phyloP scores from a whole-genome alignment of 2,888 invertebrate genomes.

The Nemotelus nigrinus region DNA sequence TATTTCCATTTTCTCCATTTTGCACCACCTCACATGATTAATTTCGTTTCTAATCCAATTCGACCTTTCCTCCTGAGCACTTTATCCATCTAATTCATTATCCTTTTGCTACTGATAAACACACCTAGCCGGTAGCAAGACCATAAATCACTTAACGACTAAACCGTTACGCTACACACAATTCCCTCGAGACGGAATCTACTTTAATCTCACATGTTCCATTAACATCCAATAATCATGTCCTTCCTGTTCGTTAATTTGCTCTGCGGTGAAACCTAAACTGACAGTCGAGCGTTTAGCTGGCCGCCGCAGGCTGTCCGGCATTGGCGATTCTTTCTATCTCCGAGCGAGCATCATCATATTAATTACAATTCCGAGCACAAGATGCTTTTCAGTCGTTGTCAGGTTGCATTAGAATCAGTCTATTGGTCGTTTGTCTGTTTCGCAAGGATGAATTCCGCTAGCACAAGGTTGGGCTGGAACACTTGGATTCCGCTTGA shows the following conservation, averaged over 20 bases:
- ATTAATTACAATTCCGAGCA: constrained; percentile 18
- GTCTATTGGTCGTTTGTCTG: background rate
- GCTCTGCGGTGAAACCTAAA: too few species aligned
- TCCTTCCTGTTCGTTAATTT: constrained; percentile 8
- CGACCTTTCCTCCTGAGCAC: too few species aligned
- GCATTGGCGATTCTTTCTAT: background rate
- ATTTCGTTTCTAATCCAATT: too few species aligned
- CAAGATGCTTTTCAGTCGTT: background rate
- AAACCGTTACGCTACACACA: background rate
- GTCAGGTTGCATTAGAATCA: background rate
- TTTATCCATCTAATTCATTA: background rate
- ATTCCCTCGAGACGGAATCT: background rate
- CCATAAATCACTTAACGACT: background rate
- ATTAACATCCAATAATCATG: constrained; percentile 19
- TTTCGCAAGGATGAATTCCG: too few species aligned
- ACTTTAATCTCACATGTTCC: background rate
- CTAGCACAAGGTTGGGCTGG: too few species aligned
- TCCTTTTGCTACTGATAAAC: background rate
- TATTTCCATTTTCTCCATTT: too few species aligned
- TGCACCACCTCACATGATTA: too few species aligned
- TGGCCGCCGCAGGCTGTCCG: background rate
- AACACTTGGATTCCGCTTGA: too few species aligned
- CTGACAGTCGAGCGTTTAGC: too few species aligned
- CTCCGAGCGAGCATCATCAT: background rate
- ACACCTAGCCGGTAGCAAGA: background rate